Evolutionary conservation across 2,113 vertebrate species (phyloP).

Genomic region (Cololabis saira): DNA sequence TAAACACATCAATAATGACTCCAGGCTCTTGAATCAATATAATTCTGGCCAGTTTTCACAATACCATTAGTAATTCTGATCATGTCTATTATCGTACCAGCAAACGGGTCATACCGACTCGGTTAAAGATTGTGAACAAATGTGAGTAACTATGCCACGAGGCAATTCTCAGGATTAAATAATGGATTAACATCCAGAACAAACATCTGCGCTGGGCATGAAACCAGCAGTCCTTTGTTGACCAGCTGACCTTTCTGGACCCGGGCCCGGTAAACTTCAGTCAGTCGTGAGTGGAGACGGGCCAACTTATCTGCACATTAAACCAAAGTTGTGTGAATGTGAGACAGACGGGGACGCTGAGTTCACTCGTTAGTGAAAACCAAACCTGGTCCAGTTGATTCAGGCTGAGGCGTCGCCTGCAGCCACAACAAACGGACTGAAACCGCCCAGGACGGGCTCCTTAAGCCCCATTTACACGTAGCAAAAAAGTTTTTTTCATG

Average conservation of each 20-base stretch:
- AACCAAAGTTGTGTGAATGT: not conserved
- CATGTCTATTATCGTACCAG: no score
- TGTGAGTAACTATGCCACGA: not conserved
- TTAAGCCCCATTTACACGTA: no score
- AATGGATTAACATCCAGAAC: not conserved
- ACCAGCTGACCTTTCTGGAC: conserved; percentile 5
- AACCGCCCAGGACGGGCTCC: not conserved
- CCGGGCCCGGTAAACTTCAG: not conserved
- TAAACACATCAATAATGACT: conserved; percentile 57
- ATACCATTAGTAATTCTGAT: no score
- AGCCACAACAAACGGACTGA: not conserved
- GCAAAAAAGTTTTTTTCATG: no score
- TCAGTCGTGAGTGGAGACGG: not conserved
- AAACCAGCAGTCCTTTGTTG: not conserved
- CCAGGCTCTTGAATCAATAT: conserved; percentile 6
- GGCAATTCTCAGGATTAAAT: not conserved
- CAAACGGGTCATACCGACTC: no score
- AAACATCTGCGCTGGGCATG: not conserved
- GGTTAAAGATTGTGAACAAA: no score
- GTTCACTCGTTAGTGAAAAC: not conserved
- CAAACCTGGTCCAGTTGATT: not conserved
- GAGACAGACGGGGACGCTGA: not conserved
- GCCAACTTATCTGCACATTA: not conserved
- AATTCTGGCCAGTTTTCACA: no score
- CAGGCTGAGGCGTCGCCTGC: not conserved